phyloP scores from a whole-genome alignment of 1,140 invertebrate genomes.

The Galendromus occidentalis region DNA sequence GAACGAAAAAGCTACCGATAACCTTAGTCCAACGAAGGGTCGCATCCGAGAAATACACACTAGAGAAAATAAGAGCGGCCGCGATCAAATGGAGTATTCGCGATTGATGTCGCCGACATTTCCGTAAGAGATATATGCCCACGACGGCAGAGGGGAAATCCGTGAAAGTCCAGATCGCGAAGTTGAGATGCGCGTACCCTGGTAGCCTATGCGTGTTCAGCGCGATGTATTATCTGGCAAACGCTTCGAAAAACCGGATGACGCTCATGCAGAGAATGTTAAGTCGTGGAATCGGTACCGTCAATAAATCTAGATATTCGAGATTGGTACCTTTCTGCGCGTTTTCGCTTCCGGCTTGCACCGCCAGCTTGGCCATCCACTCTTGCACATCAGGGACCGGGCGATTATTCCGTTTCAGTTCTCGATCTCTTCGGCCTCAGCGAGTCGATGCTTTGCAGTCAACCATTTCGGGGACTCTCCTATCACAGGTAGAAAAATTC shows the following conservation, averaged over 20 bases:
- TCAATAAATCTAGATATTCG: not conserved
- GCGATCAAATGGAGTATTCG: not conserved
- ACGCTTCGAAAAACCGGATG: not conserved
- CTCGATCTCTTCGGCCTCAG: not conserved
- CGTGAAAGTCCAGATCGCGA: constrained; percentile 1
- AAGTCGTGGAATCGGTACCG: not conserved
- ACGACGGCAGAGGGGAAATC: not conserved
- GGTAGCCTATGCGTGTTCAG: not conserved
- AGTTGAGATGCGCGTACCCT: not conserved
- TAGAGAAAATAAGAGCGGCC: not conserved
- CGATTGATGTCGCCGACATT: not conserved
- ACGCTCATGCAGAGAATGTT: not conserved
- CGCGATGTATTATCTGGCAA: not conserved
- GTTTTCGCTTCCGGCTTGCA: not conserved
- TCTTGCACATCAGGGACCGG: not conserved
- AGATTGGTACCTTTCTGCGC: not conserved
- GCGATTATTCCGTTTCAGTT: not conserved
- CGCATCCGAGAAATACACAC: not conserved
- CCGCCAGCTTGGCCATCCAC: not conserved
- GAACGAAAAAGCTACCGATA: not conserved
- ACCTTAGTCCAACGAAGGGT: not conserved
- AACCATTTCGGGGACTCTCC: not conserved
- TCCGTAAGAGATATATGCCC: not conserved
- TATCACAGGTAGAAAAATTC: not conserved
- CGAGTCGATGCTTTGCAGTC: not conserved